These are phyloP conservation scores for Acrocyrtus sp. DNA, from an alignment of 2,888 invertebrate genomes.

Conservation along the genomic window DNA sequence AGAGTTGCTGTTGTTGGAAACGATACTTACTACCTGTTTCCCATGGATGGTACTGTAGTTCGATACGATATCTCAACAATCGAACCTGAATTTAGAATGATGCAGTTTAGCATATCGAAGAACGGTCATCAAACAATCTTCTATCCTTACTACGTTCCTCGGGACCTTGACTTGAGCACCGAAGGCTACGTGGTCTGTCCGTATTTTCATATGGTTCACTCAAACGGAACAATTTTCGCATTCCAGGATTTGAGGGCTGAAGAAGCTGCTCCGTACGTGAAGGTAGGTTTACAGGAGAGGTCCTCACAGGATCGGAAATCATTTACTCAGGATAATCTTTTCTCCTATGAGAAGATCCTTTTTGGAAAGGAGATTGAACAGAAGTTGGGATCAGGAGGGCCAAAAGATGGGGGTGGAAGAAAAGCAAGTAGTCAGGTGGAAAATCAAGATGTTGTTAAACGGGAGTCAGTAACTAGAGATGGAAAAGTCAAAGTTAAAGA, in stretches of 20 bases:
- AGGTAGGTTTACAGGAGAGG: slow-evolving; percentile 20
- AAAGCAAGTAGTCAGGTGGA: background rate
- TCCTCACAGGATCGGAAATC: too few relatives aligned
- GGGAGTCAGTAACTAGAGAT: background rate
- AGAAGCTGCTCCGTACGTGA: slow-evolving; percentile 41
- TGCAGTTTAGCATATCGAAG: slow-evolving; percentile 54
- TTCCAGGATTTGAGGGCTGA: slow-evolving; percentile 51
- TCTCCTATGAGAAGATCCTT: slow-evolving; percentile 43
- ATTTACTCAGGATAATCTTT: slow-evolving; percentile 17
- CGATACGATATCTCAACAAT: slow-evolving; percentile 58
- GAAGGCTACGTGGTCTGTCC: slow-evolving; percentile 57
- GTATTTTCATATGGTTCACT: slow-evolving; percentile 56
- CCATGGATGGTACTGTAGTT: slow-evolving; percentile 57
- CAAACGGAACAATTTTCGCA: slow-evolving; percentile 55
- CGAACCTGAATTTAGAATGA: slow-evolving; percentile 58
- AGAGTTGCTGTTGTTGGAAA: slow-evolving; percentile 45
- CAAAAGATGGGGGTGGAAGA: background rate
- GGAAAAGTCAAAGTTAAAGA: background rate
- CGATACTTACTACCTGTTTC: slow-evolving; percentile 55
- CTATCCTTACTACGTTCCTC: slow-evolving; percentile 60
- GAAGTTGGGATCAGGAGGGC: slow-evolving; percentile 9
- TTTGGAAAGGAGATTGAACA: slow-evolving; percentile 41
- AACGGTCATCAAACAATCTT: slow-evolving; percentile 55
- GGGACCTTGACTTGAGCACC: slow-evolving; percentile 36
- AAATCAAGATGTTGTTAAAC: background rate